Evolutionary conservation across 2,797 vertebrate species (phyloP).

Genomic region (Siniperca scherzeri): DNA sequence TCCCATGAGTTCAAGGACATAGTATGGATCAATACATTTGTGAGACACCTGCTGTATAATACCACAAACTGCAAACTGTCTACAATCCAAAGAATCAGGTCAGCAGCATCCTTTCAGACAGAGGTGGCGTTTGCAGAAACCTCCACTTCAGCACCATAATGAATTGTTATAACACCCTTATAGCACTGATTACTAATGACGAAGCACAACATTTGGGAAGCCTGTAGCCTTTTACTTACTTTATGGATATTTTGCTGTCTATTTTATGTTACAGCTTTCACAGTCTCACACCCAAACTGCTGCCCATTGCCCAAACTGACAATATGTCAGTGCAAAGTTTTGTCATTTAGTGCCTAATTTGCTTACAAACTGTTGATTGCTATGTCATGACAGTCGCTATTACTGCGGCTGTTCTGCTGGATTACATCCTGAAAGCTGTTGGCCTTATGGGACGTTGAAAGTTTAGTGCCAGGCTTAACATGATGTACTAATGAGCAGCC

Average conservation of each 20-base stretch:
- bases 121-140: background rate
- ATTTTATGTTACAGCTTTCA: slow-evolving; percentile 9
- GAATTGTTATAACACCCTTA: background rate
- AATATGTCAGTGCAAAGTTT: background rate
- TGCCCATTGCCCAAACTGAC: background rate
- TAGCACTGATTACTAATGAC: background rate
- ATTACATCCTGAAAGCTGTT: slow-evolving; percentile 34
- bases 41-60: background rate
- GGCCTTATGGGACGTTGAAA: slow-evolving; percentile 46
- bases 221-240: background rate
- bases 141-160: background rate
- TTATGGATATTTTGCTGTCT: background rate
- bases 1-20: background rate
- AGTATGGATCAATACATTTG: background rate
- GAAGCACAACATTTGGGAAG: background rate
- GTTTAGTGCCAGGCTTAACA: slow-evolving; percentile 46
- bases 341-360: slow-evolving; percentile 51
- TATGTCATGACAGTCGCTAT: slow-evolving; percentile 25
- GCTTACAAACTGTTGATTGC: slow-evolving; percentile 58
- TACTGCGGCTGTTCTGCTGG: slow-evolving; percentile 24
- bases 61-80: background rate
- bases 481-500: slow-evolving; percentile 54
- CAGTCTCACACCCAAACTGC: slow-evolving; percentile 2
- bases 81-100: background rate
- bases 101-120: background rate